These are phyloP conservation scores for Montipora capitata DNA, from an alignment of 92 coral and sea anemone species.

Conservation along the genomic window DNA sequence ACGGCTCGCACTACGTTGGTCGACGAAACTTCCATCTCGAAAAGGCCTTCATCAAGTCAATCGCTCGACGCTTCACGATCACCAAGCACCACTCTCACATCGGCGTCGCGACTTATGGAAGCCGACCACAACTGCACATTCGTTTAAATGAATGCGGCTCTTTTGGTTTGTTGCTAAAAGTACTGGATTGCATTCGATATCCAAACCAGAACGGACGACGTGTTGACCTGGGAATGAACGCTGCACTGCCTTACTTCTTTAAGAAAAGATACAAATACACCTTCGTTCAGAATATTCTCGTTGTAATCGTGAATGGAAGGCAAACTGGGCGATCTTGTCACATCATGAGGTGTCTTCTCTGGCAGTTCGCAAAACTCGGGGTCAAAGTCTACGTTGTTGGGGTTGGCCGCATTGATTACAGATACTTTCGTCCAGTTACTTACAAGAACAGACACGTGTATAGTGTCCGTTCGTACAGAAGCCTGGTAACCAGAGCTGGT, in stretches of 20 bases:
- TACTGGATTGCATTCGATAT: conserved; percentile 38
- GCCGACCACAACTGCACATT: conserved; percentile 47
- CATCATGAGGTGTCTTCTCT: conserved; percentile 26
- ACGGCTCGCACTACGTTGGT: conserved; percentile 51
- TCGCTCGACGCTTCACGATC: conserved; percentile 46
- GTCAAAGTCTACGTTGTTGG: conserved; percentile 36
- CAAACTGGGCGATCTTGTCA: conserved; percentile 35
- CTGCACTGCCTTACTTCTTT: conserved; percentile 37
- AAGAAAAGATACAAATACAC: conserved; percentile 19
- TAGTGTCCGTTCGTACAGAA: conserved; percentile 30
- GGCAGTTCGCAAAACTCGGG: conserved; percentile 15
- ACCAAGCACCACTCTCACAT: conserved; percentile 39
- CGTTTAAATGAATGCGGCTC: conserved; percentile 43
- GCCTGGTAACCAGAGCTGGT: conserved; percentile 54
- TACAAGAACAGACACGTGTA: conserved; percentile 57
- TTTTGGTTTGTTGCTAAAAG: neutral
- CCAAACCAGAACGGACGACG: conserved; percentile 34
- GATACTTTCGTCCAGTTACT: conserved; percentile 46
- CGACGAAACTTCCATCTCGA: conserved; percentile 60
- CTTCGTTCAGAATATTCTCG: conserved; percentile 43
- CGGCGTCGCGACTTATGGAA: conserved; percentile 48
- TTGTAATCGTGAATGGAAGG: conserved; percentile 44
- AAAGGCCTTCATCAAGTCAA: conserved; percentile 53
- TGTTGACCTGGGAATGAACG: conserved; percentile 33
- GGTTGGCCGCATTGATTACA: conserved; percentile 40